These are phyloP conservation scores for Bucorvus abyssinicus DNA, from an alignment of 2,797 vertebrate species.

Conservation along the genomic window DNA sequence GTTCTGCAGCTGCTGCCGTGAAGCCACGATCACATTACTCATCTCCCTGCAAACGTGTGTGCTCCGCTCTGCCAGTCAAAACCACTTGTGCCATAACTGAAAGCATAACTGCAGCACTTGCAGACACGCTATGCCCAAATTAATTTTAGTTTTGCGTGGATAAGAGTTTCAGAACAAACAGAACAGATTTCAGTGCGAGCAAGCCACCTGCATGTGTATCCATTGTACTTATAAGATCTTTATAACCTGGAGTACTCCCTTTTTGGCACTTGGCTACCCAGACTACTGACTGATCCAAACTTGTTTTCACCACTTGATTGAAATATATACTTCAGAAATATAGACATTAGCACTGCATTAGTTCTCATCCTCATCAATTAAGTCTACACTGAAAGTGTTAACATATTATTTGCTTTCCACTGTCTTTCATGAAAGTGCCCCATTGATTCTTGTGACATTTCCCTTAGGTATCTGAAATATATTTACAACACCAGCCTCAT, in stretches of 20 bases:
- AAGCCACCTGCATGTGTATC: background rate
- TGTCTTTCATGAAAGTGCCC: background rate
- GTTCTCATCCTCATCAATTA: background rate
- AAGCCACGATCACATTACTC: background rate
- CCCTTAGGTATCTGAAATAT: conserved; percentile 78
- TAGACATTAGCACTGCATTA: background rate
- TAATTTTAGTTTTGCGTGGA: background rate
- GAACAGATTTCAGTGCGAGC: background rate
- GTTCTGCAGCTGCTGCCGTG: background rate
- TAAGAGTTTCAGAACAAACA: background rate
- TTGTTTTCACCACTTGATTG: background rate
- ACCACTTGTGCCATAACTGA: background rate
- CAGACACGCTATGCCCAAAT: background rate
- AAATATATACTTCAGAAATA: background rate
- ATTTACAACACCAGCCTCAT: conserved; percentile 81
- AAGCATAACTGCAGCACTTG: background rate
- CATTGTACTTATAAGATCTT: background rate
- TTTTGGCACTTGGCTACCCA: background rate
- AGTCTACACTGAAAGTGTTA: background rate
- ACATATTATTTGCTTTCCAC: background rate
- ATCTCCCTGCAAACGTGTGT: background rate
- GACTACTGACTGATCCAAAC: background rate
- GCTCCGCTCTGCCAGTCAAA: background rate
- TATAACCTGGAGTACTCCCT: background rate
- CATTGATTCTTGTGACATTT: conserved; percentile 15